A percentile compares a stretch with the other conserved stretches of the same genome.
Conservation (phyloP, 2,888 invertebrate genomes). For the Marronus borbonicus region DNA sequence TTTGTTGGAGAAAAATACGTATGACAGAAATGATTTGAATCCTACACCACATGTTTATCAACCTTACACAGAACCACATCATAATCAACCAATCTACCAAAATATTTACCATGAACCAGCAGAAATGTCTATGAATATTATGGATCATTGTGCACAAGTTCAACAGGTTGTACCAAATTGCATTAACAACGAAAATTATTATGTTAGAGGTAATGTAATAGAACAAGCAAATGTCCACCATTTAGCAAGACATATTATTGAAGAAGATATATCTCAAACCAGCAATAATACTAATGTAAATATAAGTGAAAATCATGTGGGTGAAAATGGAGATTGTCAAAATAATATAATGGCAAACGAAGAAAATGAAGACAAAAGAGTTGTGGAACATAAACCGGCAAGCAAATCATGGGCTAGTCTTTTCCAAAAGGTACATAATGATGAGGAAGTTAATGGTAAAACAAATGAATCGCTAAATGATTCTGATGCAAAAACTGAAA, state of each 20-base stretch:
- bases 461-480: slow-evolving; percentile 11
- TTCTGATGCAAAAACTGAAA: slow-evolving; percentile 10
- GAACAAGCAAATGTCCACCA: slow-evolving; percentile 23
- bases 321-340: slow-evolving; percentile 29
- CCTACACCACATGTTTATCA: slow-evolving; percentile 23
- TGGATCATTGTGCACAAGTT: slow-evolving; percentile 1
- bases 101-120: slow-evolving; percentile 24
- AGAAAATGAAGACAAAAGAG: slow-evolving; percentile 29
- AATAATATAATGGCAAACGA: not conserved
- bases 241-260: not conserved
- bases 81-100: slow-evolving; percentile 32
- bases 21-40: slow-evolving; percentile 34
- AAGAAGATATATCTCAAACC: slow-evolving; percentile 21
- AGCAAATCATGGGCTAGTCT: slow-evolving; percentile 80
- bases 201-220: not conserved
- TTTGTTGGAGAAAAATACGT: slow-evolving; percentile 11
- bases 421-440: slow-evolving; percentile 65
- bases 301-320: slow-evolving; percentile 8
- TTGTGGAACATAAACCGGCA: slow-evolving; percentile 57
- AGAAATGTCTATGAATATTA: slow-evolving; percentile 22
- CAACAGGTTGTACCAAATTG: slow-evolving; percentile 7
- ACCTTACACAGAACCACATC: slow-evolving; percentile 37
- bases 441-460: slow-evolving; percentile 60
- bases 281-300: slow-evolving; percentile 31
- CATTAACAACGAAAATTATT: slow-evolving; percentile 2